These are phyloP conservation scores for Rotaria magnacalcarata DNA, from an alignment of 2,888 invertebrate genomes.

Conservation along the genomic window DNA sequence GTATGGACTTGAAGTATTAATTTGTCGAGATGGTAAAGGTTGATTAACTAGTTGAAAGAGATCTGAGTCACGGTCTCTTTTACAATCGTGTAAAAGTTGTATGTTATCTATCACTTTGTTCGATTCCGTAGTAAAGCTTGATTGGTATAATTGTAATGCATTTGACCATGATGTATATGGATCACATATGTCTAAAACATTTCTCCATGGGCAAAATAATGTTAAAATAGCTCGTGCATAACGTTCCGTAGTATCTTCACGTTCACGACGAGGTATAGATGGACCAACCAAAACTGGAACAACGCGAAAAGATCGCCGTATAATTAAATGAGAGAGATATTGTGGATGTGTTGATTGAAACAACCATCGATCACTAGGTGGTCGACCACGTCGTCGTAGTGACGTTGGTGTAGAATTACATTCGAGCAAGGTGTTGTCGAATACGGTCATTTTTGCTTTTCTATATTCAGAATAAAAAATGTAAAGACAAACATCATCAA, in stretches of 20 bases:
- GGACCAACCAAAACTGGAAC: conserved; percentile 3
- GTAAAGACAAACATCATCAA: background rate
- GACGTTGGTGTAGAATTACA: background rate
- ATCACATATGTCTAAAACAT: background rate
- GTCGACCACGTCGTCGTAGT: background rate
- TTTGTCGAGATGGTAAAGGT: background rate
- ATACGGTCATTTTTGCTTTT: background rate
- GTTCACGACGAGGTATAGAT: background rate
- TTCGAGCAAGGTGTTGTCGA: background rate
- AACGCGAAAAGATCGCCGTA: background rate
- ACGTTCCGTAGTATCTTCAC: background rate
- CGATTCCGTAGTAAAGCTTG: background rate
- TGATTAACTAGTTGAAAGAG: conserved; percentile 10
- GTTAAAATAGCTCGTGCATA: conserved; percentile 15
- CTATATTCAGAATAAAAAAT: background rate
- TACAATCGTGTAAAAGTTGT: background rate
- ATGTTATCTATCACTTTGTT: background rate
- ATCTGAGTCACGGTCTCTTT: background rate
- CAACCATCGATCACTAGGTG: background rate
- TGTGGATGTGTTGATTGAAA: background rate
- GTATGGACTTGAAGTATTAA: background rate
- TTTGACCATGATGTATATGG: background rate
- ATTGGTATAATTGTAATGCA: background rate
- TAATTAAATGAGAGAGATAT: background rate
- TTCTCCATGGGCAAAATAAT: background rate